These are phyloP conservation scores for Lichenostomus cassidix DNA, from an alignment of 2,113 vertebrate genomes.

Conservation along the genomic window DNA sequence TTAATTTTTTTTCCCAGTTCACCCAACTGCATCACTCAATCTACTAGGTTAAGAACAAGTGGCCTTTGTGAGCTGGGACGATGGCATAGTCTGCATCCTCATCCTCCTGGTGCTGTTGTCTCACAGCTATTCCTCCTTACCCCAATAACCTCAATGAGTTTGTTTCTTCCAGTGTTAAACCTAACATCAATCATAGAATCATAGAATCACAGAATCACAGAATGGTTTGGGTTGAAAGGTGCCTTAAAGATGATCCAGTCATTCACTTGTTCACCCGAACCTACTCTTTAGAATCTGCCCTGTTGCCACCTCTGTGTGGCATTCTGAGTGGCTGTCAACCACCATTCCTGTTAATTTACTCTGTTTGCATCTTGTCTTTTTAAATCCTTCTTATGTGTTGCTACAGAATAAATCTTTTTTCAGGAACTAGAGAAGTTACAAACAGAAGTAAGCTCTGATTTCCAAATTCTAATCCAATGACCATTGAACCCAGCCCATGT, in stretches of 20 bases:
- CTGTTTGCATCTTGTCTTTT: neutral
- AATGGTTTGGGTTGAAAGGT: neutral
- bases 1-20: neutral
- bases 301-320: neutral
- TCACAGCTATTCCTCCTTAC: neutral
- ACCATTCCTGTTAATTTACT: neutral
- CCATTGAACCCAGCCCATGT: conserved; percentile 4
- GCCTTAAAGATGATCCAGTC: neutral
- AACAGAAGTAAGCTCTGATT: neutral
- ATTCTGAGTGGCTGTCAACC: neutral
- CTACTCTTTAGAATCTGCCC: neutral
- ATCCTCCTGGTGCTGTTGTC: neutral
- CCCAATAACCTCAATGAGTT: neutral
- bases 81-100: neutral
- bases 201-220: neutral
- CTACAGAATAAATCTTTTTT: neutral
- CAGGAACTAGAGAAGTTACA: neutral
- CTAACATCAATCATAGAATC: neutral
- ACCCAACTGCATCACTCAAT: neutral
- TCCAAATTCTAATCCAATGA: conserved; percentile 13
- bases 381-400: neutral
- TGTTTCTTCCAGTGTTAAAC: neutral
- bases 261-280: neutral
- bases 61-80: neutral
- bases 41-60: neutral